Evolutionary conservation across 1,140 invertebrate species (phyloP).

Genomic region (Psix sp.): DNA sequence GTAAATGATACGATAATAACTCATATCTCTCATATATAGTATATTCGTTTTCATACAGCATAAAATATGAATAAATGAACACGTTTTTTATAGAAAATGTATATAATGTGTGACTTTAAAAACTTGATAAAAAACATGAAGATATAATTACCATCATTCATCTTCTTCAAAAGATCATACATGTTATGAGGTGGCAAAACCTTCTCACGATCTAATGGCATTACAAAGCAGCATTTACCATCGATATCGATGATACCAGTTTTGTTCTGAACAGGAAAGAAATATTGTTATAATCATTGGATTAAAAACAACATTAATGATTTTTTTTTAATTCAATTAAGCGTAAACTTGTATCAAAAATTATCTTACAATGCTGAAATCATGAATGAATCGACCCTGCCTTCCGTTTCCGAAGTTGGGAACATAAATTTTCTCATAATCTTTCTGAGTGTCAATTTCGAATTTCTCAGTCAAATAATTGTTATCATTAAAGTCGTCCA

Average conservation of each 20-base stretch:
- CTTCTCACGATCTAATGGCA: constrained; percentile 87
- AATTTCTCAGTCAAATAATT: constrained; percentile 86
- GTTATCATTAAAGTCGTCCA: constrained; percentile 34
- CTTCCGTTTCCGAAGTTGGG: constrained; percentile 87
- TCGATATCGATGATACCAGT: constrained; percentile 91
- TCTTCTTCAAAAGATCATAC: constrained; percentile 87
- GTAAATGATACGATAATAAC: too few species aligned
- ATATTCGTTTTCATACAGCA: too few species aligned
- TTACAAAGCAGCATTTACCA: constrained; percentile 88
- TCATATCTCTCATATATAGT: too few species aligned
- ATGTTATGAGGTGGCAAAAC: constrained; percentile 87
- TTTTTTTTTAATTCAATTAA: too few species aligned
- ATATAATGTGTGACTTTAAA: too few species aligned
- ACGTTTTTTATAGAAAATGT: too few species aligned
- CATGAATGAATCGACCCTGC: constrained; percentile 90
- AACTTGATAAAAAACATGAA: too few species aligned
- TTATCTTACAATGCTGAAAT: constrained; percentile 85
- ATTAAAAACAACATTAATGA: too few species aligned
- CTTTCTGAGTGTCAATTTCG: constrained; percentile 83
- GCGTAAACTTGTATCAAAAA: too few species aligned
- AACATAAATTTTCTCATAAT: constrained; percentile 87
- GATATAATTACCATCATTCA: constrained; percentile 81
- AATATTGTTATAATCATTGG: constrained; percentile 18
- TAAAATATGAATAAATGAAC: too few species aligned
- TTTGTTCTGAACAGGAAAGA: constrained; percentile 79